Evolutionary conservation across 1,140 invertebrate genomes (phyloP), one percentile per base, ranked within the genome.

Genomic region (Pissodes strobi): DNA sequence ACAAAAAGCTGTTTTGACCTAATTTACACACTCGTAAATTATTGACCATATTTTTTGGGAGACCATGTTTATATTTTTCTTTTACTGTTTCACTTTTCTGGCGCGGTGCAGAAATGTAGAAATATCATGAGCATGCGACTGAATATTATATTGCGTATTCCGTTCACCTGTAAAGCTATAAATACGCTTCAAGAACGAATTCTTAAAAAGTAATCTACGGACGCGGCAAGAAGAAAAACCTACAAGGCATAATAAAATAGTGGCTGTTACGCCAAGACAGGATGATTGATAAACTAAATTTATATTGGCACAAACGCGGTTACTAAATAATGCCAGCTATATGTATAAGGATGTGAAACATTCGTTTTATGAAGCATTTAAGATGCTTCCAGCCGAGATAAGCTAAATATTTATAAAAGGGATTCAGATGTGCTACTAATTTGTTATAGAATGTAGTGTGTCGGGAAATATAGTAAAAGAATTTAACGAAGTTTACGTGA

Each of bases 311-410:
- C 52, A 39, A 55, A 55, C 52, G 21, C 52, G 52, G 52, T 55
- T 55, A 55, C 30, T 55, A 55, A 57, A 43, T 45, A 43, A 57
- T 57, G 51, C 10, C 51, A 18, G 34, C 34, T 10, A 10, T 53
- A 53, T 38, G 51, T 53, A 53, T 53, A 17, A 19, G 51, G 51
- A 53, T 53, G 53, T 43, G 53, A 57, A 57, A 57, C 53, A 57
- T 57, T 57, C 38, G 39, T 57, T 57, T 57, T 57, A 57, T 27
- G 53, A 57, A 45, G 38, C 53, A 27, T 57, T 57, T 57, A 57
- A 57, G 53, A 57, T 57, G 53, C 39, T 57, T 25, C 39, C 38
- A 27, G 53, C 23, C 25, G 53, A 43, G 53, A 43, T 57, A 45
- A 45, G 12, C 21, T 57, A 57, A 57, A 57, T 57, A 57, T 57